These are phyloP conservation scores for Channa argus DNA, from an alignment of 2,113 vertebrate species.

Conservation along the genomic window DNA sequence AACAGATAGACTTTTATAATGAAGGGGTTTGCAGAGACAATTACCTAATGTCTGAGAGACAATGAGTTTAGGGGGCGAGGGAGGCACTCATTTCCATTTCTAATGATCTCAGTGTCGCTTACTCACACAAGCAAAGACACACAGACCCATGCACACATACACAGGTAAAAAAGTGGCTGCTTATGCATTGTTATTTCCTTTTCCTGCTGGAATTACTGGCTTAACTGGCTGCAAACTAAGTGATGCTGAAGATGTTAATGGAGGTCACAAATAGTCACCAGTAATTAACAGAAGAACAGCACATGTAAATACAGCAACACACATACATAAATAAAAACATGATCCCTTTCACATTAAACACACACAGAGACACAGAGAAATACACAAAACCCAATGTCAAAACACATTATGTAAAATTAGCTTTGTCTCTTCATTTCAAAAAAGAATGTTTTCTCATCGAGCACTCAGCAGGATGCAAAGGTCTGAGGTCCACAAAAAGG, in stretches of 20 bases:
- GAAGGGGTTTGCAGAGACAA: constrained; percentile 71
- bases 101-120: constrained; percentile 71
- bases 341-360: constrained; percentile 25
- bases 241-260: constrained; percentile 76
- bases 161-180: constrained; percentile 51
- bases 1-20: constrained; percentile 59
- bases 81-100: constrained; percentile 77
- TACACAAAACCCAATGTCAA: constrained; percentile 25
- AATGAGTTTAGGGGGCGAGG: constrained; percentile 75
- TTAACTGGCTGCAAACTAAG: constrained; percentile 71
- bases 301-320: constrained; percentile 18
- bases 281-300: constrained; percentile 72
- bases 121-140: constrained; percentile 31
- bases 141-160: constrained; percentile 20
- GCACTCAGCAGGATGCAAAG: constrained; percentile 24
- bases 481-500: constrained; percentile 10
- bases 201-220: constrained; percentile 75
- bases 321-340: constrained; percentile 24
- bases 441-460: constrained; percentile 38
- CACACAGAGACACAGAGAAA: constrained; percentile 20
- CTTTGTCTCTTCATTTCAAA: constrained; percentile 39
- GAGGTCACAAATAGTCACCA: constrained; percentile 76
- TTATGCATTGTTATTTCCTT: constrained; percentile 78
- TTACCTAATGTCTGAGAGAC: constrained; percentile 77
- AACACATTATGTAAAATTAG: constrained; percentile 28